phyloP scores from a whole-genome alignment of 2,797 vertebrate species.

The Jordanella pulchra region DNA sequence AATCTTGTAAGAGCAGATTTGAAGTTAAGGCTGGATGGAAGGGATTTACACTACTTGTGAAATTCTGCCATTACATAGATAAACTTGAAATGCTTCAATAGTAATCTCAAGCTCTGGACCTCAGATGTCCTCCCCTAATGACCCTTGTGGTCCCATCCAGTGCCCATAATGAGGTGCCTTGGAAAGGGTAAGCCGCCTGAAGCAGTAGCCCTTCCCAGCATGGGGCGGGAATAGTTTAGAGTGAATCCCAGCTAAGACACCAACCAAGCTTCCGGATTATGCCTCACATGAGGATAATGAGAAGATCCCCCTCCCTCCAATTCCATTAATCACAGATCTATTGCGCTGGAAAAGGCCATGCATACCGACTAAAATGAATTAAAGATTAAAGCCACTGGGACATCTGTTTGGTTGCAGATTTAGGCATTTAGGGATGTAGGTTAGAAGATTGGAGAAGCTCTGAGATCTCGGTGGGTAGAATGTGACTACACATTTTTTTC shows the following conservation, averaged over 20 bases:
- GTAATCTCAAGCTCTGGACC: slow-evolving; percentile 39
- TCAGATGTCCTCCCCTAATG: slow-evolving; percentile 65
- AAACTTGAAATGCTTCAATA: background rate
- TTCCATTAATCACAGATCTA: slow-evolving; percentile 70
- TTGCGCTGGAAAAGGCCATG: slow-evolving; percentile 63
- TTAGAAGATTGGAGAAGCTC: slow-evolving; percentile 46
- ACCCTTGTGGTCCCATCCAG: slow-evolving; percentile 51
- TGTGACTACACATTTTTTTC: background rate
- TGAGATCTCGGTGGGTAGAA: slow-evolving; percentile 27
- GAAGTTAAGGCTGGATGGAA: slow-evolving; percentile 15
- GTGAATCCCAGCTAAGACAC: slow-evolving; percentile 60
- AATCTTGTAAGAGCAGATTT: slow-evolving; percentile 18
- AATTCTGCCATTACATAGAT: slow-evolving; percentile 15
- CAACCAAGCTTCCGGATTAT: slow-evolving; percentile 68
- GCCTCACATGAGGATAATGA: slow-evolving; percentile 72
- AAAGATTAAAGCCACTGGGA: slow-evolving; percentile 64
- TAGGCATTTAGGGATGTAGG: slow-evolving; percentile 47
- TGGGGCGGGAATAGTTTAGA: slow-evolving; percentile 59
- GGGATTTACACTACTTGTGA: slow-evolving; percentile 7
- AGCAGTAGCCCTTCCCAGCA: slow-evolving; percentile 65
- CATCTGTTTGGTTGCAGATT: slow-evolving; percentile 67
- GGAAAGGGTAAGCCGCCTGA: slow-evolving; percentile 63
- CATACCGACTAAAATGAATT: slow-evolving; percentile 61
- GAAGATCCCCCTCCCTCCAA: slow-evolving; percentile 58
- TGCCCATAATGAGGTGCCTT: slow-evolving; percentile 66